phyloP scores from a whole-genome alignment of 2,113 vertebrate species.

The Choloepus hoffmanni region DNA sequence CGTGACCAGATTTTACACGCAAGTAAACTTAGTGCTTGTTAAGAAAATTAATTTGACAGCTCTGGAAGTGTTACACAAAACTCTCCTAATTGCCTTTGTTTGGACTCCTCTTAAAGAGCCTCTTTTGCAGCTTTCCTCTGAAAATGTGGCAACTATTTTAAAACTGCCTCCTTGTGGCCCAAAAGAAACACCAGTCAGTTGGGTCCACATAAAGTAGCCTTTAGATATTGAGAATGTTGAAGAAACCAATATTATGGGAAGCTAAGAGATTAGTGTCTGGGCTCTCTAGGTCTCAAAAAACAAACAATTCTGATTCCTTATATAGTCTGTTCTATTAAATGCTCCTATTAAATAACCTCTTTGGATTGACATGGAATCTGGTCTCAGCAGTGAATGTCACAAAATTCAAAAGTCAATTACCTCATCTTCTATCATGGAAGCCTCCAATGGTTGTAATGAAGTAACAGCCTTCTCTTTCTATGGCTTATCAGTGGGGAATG shows the following conservation, averaged over 20 bases:
- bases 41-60: slow-evolving; percentile 49
- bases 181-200: neutral
- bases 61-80: neutral
- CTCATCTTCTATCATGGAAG: neutral
- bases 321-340: neutral
- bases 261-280: neutral
- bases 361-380: neutral
- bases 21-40: slow-evolving; percentile 55
- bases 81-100: slow-evolving; percentile 3
- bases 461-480: neutral
- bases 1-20: neutral
- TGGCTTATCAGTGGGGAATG: neutral
- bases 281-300: neutral
- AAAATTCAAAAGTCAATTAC: neutral
- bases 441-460: neutral
- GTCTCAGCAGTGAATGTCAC: neutral
- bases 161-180: neutral
- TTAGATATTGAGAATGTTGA: neutral
- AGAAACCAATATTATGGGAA: neutral
- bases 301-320: neutral
- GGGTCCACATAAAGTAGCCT: neutral
- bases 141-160: neutral
- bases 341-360: neutral
- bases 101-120: neutral
- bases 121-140: neutral